Evolutionary conservation across 1,140 invertebrate species (phyloP).

Genomic region (Carposina sasakii): DNA sequence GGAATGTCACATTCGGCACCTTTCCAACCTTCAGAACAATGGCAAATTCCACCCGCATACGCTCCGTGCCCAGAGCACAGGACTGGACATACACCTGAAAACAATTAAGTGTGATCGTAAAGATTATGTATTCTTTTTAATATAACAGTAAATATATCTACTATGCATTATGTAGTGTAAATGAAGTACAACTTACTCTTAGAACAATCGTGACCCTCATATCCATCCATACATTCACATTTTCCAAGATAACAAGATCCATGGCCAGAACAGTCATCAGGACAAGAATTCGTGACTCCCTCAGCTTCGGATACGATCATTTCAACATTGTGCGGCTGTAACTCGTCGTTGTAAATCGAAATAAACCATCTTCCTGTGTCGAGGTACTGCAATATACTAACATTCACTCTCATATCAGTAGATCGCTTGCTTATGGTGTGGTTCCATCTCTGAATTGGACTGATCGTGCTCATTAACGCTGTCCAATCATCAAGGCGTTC

Average conservation of each 20-base stretch:
- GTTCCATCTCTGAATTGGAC: constrained; percentile 72
- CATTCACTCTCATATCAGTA: constrained; percentile 83
- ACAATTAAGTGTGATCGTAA: too few relatives aligned
- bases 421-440: constrained; percentile 75
- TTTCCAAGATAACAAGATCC: constrained; percentile 96
- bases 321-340: constrained; percentile 86
- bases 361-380: constrained; percentile 96
- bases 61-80: constrained; percentile 97
- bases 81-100: constrained; percentile 93
- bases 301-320: constrained; percentile 88
- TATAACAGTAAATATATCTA: neutral
- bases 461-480: constrained; percentile 62
- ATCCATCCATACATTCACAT: constrained; percentile 97
- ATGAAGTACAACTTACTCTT: constrained; percentile 80
- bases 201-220: constrained; percentile 92
- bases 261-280: constrained; percentile 94
- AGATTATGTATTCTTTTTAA: too few relatives aligned
- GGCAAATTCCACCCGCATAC: constrained; percentile 95
- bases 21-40: constrained; percentile 98
- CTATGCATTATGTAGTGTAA: neutral
- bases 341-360: constrained; percentile 95
- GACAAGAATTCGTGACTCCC: constrained; percentile 90
- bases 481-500: constrained; percentile 54
- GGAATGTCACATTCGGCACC: constrained; percentile 96
- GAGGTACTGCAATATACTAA: constrained; percentile 89